A percentile compares a stretch with the other conserved stretches of the same genome.
These are phyloP conservation scores for Drosophila histrio DNA, from an alignment of 2,888 invertebrate species.

Conservation along the genomic window DNA sequence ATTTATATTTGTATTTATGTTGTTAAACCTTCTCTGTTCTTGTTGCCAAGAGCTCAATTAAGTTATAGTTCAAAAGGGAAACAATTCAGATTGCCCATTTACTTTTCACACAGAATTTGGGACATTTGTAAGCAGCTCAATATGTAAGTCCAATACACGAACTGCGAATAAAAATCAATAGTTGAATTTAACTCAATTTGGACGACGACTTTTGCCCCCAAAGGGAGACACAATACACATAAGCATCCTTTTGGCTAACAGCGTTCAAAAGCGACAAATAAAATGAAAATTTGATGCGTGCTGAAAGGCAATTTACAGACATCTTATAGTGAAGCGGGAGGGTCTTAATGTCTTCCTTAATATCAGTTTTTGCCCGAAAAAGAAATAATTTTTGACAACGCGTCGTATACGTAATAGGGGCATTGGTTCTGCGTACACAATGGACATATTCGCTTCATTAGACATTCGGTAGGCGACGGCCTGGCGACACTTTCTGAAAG, in stretches of 20 bases:
- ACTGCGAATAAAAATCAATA: conserved; percentile 57
- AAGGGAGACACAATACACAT: background rate
- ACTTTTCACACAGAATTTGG: background rate
- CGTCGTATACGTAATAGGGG: conserved; percentile 32
- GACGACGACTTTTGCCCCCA: background rate
- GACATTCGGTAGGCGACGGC: conserved; percentile 39
- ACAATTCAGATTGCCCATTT: no score
- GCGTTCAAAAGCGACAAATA: background rate
- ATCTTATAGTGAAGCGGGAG: background rate
- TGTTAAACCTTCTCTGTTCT: no score
- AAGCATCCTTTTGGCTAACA: background rate
- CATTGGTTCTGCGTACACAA: conserved; percentile 33
- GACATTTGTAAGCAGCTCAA: background rate
- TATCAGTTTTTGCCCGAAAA: conserved; percentile 25
- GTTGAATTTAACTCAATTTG: conserved; percentile 34
- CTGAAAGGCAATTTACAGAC: conserved; percentile 43
- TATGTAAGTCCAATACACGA: background rate
- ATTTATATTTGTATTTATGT: no score
- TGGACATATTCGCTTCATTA: conserved; percentile 25
- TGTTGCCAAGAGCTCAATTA: no score
- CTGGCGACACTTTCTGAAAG: conserved; percentile 42
- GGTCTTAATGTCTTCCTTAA: conserved; percentile 10
- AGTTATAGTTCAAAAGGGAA: no score
- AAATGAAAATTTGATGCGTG: conserved; percentile 38
- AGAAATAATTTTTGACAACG: conserved; percentile 19